A percentile compares a stretch with the other conserved stretches of the same genome.
phyloP scores from a whole-genome alignment of 1,140 invertebrate genomes.

The Diabrotica undecimpunctata region DNA sequence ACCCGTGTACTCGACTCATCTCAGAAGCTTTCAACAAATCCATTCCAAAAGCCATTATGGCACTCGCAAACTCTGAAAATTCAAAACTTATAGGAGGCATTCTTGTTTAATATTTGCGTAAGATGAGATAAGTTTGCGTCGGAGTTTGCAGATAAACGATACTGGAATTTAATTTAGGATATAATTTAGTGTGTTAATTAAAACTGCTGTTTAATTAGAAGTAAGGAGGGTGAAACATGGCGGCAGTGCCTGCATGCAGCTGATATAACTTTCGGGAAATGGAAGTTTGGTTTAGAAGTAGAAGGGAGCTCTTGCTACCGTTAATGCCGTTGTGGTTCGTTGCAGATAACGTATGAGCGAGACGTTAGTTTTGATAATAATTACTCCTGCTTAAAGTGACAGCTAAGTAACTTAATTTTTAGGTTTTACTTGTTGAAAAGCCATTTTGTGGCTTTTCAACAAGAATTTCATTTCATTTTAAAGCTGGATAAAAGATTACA shows the following conservation, averaged over 20 bases:
- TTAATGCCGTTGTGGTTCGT: too few relatives aligned
- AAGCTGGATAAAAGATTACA: too few relatives aligned
- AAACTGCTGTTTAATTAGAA: constrained; percentile 50
- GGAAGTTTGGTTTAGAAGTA: constrained; percentile 31
- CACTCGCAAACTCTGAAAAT: constrained; percentile 2
- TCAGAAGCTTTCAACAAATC: not conserved
- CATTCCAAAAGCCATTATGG: not conserved
- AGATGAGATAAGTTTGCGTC: constrained; percentile 26
- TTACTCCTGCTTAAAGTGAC: too few relatives aligned
- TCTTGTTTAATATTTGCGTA: constrained; percentile 20
- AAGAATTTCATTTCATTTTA: too few relatives aligned
- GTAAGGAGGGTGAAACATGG: constrained; percentile 40
- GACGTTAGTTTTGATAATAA: too few relatives aligned
- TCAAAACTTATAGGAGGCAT: constrained; percentile 3
- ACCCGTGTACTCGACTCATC: not conserved
- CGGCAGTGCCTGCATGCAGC: constrained; percentile 36
- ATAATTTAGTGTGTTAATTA: constrained; percentile 49
- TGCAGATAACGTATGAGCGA: too few relatives aligned
- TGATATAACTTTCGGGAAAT: constrained; percentile 40
- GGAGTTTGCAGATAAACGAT: constrained; percentile 40
- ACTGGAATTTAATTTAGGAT: constrained; percentile 45
- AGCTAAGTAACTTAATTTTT: too few relatives aligned
- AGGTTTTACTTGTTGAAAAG: too few relatives aligned
- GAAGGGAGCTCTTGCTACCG: not conserved
- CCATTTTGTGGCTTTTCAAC: too few relatives aligned